Evolutionary conservation across 2,797 vertebrate species (phyloP).

Genomic region (Cottoperca gobio): DNA sequence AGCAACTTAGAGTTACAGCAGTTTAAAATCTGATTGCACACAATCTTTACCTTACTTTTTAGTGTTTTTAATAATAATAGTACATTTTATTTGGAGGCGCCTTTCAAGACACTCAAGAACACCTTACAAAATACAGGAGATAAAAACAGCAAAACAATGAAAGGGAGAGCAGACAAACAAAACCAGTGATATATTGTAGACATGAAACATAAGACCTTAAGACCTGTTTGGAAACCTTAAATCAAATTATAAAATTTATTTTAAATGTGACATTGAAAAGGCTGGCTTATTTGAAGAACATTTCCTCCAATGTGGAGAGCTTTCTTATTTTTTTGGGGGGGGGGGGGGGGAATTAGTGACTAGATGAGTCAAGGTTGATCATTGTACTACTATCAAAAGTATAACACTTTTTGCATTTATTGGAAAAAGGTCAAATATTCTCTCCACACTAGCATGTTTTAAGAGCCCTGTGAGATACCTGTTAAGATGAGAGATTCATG

Average conservation of each 20-base stretch:
- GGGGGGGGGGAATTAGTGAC: too few species aligned
- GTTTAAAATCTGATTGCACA: conserved; percentile 8
- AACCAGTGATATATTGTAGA: too few species aligned
- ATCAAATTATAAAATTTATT: background rate
- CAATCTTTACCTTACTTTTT: background rate
- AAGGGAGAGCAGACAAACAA: too few species aligned
- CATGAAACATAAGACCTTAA: too few species aligned
- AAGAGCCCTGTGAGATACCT: background rate
- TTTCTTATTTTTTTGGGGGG: background rate
- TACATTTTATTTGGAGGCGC: too few species aligned
- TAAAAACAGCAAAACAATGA: too few species aligned
- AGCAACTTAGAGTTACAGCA: too few species aligned
- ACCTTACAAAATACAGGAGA: too few species aligned
- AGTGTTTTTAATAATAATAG: too few species aligned
- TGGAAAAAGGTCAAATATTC: background rate
- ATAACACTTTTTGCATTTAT: background rate
- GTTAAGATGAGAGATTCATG: background rate
- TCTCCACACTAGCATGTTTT: background rate
- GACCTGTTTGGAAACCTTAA: too few species aligned
- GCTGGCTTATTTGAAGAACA: background rate
- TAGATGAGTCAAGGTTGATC: background rate
- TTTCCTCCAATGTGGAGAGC: background rate
- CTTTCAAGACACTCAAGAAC: too few species aligned
- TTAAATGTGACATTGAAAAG: too few species aligned
- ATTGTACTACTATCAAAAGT: background rate